phyloP scores from a whole-genome alignment of 2,113 vertebrate genomes.

The Podocnemis expansa region DNA sequence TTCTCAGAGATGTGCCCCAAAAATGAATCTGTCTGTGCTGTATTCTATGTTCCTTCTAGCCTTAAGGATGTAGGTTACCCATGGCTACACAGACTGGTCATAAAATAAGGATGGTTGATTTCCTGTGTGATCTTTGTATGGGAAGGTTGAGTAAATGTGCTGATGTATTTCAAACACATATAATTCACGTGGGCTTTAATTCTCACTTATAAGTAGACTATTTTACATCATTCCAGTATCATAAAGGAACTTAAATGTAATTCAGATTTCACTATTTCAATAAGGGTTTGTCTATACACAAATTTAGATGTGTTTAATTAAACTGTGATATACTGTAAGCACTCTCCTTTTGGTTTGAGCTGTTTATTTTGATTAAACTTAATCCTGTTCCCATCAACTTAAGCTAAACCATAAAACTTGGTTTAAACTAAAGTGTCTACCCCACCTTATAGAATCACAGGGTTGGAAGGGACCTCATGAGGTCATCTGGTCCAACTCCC shows the following conservation, averaged over 20 bases:
- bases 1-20: not conserved
- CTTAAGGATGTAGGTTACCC: not conserved
- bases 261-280: not conserved
- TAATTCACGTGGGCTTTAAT: not conserved
- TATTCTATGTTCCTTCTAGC: not conserved
- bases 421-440: not conserved
- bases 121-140: not conserved
- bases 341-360: not conserved
- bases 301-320: not conserved
- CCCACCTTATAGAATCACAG: not conserved
- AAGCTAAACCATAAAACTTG: not conserved
- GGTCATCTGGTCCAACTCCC: too few species aligned
- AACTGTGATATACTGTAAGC: not conserved
- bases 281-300: not conserved
- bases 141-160: not conserved
- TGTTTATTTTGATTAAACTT: not conserved
- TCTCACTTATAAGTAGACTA: not conserved
- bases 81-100: rapidly evolving
- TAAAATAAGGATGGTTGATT: rapidly evolving
- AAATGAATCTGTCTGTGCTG: not conserved
- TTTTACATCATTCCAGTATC: not conserved
- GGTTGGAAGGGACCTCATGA: too few species aligned
- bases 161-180: not conserved
- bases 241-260: not conserved
- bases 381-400: not conserved